Evolutionary conservation across 2,113 vertebrate species (phyloP).

Genomic region (Archocentrus centrarchus): DNA sequence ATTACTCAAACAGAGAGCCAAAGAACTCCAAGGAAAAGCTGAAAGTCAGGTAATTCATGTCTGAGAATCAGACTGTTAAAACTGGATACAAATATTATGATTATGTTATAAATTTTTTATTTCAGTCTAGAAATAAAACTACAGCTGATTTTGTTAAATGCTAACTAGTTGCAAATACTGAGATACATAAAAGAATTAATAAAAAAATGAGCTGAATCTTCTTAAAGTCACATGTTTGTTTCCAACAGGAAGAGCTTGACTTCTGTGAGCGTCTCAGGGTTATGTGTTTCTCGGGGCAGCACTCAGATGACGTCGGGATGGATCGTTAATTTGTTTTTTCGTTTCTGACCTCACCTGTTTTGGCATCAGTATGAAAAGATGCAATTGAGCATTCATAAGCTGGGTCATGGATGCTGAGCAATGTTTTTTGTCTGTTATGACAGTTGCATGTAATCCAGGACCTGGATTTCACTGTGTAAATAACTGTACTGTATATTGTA

Average conservation of each 20-base stretch:
- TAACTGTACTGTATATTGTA: slow-evolving; percentile 43
- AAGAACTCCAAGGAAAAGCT: slow-evolving; percentile 83
- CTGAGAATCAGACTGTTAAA: not conserved
- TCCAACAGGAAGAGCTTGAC: slow-evolving; percentile 87
- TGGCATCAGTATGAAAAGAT: not conserved
- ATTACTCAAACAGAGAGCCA: slow-evolving; percentile 81
- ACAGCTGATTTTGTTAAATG: not conserved
- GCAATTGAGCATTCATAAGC: not conserved
- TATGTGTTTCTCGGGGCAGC: slow-evolving; percentile 80
- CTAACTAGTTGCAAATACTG: not conserved
- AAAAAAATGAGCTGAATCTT: accelerated
- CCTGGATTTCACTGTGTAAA: slow-evolving; percentile 59
- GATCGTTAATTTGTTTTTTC: slow-evolving; percentile 83
- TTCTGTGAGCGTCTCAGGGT: slow-evolving; percentile 84
- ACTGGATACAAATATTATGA: not conserved
- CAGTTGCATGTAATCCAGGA: slow-evolving; percentile 25
- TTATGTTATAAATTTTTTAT: not conserved
- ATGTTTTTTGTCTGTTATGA: slow-evolving; percentile 4
- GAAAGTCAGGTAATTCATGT: slow-evolving; percentile 84
- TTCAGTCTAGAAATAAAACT: not conserved
- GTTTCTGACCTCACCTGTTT: not conserved
- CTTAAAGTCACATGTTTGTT: slow-evolving; percentile 17
- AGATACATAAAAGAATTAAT: accelerated
- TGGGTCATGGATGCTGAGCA: not conserved
- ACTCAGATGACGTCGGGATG: slow-evolving; percentile 85